phyloP scores from a whole-genome alignment of 2,888 invertebrate species.

The Rhamphomyia laevipes region DNA sequence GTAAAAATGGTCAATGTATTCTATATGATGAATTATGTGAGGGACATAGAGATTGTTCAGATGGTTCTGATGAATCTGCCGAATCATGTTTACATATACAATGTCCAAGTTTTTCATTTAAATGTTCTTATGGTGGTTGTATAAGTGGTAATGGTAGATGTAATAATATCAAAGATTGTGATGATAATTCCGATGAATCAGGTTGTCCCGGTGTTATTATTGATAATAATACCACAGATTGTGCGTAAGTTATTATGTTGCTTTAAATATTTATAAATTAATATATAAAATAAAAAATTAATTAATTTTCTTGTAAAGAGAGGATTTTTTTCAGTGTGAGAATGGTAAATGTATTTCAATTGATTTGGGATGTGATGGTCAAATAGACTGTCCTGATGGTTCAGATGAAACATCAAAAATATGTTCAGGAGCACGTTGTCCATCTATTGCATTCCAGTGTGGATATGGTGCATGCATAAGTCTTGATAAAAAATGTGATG shows the following conservation, averaged over 20 bases:
- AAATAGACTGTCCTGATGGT: background rate
- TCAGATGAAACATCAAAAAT: background rate
- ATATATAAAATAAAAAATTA: too few relatives aligned
- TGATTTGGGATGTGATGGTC: background rate
- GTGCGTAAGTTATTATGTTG: background rate
- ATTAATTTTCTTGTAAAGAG: background rate
- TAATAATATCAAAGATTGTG: slow-evolving; percentile 11
- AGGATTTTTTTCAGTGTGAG: background rate
- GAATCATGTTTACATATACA: slow-evolving; percentile 22
- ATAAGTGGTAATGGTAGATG: slow-evolving; percentile 9
- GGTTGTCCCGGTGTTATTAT: background rate
- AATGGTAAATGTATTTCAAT: background rate
- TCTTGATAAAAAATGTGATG: background rate
- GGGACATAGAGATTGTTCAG: slow-evolving; percentile 10
- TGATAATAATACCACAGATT: too few relatives aligned
- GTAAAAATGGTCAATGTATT: slow-evolving; percentile 11
- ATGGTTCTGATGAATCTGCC: slow-evolving; percentile 16
- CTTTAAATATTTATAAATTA: too few relatives aligned
- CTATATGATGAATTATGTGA: slow-evolving; percentile 10
- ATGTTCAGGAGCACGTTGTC: background rate
- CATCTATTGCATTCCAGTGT: background rate
- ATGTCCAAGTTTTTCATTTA: slow-evolving; percentile 40
- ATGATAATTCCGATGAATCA: slow-evolving; percentile 15
- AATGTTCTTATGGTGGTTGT: slow-evolving; percentile 17
- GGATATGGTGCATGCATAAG: background rate